These are phyloP conservation scores for Ornithorhynchus anatinus DNA, from an alignment of 2,113 vertebrate species.

Conservation along the genomic window DNA sequence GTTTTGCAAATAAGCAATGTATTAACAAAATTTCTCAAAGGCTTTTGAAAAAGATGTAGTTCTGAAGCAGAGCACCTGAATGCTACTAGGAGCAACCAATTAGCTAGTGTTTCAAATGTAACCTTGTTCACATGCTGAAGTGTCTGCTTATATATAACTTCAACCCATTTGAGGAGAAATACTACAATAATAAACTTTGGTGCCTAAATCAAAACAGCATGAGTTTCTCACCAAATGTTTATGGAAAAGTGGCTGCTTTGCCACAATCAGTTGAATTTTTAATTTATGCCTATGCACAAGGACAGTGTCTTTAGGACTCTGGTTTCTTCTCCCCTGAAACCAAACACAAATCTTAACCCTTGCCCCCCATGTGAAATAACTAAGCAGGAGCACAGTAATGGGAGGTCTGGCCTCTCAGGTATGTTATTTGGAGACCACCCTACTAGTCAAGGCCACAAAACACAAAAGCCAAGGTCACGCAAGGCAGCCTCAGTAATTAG, in stretches of 20 bases:
- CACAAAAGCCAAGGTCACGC: constrained; percentile 76
- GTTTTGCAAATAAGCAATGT: not conserved
- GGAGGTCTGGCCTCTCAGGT: constrained; percentile 78
- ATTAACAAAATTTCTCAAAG: constrained; percentile 6
- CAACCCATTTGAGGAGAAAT: constrained; percentile 34
- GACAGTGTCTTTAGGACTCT: constrained; percentile 56
- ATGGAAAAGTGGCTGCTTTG: constrained; percentile 55
- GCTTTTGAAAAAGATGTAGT: constrained; percentile 7
- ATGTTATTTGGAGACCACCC: constrained; percentile 87
- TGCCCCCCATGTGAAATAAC: constrained; percentile 65
- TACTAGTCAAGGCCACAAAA: constrained; percentile 78
- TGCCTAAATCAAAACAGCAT: constrained; percentile 33
- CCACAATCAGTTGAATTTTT: constrained; percentile 61
- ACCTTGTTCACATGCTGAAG: constrained; percentile 13
- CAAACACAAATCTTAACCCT: constrained; percentile 69
- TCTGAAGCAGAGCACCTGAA: constrained; percentile 14
- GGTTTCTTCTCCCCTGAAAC: constrained; percentile 64
- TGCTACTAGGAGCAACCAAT: constrained; percentile 9
- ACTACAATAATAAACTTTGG: constrained; percentile 26
- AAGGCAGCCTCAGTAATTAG: constrained; percentile 80
- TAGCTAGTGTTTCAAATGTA: constrained; percentile 33
- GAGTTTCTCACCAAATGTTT: constrained; percentile 41
- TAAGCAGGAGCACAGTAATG: constrained; percentile 64
- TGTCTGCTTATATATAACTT: constrained; percentile 28
- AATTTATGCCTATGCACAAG: constrained; percentile 45